A percentile compares a stretch with the other conserved stretches of the same genome.
Conservation (phyloP, 2,888 invertebrate genomes). For the Celastrina argiolus region DNA sequence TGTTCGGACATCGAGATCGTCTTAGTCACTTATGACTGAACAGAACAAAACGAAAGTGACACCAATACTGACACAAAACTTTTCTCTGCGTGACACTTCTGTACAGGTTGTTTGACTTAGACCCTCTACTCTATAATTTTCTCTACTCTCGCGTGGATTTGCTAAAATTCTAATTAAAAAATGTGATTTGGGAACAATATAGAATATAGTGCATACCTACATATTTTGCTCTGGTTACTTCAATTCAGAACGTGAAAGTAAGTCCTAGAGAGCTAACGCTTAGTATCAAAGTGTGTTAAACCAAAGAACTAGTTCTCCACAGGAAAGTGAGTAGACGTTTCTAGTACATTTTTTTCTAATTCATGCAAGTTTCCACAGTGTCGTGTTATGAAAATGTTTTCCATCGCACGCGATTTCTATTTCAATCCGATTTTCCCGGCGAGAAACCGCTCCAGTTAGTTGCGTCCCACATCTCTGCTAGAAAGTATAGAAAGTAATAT, state of each 20-base stretch:
- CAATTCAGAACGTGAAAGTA: background rate
- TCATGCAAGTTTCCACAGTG: conserved; percentile 48
- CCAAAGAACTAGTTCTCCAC: background rate
- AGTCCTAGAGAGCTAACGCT: background rate
- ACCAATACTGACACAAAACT: background rate
- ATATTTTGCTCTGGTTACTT: background rate
- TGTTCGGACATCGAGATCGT: background rate
- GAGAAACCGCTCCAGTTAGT: conserved; percentile 75
- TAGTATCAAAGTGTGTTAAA: background rate
- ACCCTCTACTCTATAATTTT: no score
- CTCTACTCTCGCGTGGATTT: no score
- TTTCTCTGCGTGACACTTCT: no score
- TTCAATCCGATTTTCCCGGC: conserved; percentile 76
- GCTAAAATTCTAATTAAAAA: background rate
- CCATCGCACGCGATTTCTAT: conserved; percentile 72
- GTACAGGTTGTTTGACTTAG: no score
- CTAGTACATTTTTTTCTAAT: background rate
- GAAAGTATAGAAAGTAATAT: conserved; percentile 78
- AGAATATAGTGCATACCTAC: background rate
- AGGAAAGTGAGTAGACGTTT: conserved; percentile 14
- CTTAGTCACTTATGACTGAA: conserved; percentile 1
- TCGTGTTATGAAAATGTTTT: conserved; percentile 72
- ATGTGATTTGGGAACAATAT: no score
- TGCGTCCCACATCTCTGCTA: conserved; percentile 75
- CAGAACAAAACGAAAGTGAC: background rate